Evolutionary conservation across 2,888 invertebrate species (phyloP).

Genomic region (Choristoneura rosaceana): DNA sequence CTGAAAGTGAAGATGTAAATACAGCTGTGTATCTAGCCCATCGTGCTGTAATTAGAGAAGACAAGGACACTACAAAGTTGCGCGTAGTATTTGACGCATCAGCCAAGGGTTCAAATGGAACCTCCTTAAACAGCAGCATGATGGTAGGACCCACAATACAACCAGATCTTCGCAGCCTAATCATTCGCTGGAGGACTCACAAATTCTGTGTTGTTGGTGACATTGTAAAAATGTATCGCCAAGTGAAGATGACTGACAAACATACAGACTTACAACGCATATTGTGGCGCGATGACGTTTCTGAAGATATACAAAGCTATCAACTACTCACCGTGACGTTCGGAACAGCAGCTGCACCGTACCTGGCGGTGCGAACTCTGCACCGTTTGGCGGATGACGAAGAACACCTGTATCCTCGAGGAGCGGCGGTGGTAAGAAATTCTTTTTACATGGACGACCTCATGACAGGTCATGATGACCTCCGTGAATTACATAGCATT

Average conservation of each 20-base stretch:
- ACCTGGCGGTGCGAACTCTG: constrained; percentile 43
- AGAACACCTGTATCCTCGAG: constrained; percentile 24
- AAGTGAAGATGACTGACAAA: constrained; percentile 42
- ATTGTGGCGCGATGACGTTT: constrained; percentile 7
- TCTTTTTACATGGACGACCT: constrained; percentile 44
- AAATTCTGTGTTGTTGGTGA: constrained; percentile 6
- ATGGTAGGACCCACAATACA: no score
- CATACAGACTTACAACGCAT: constrained; percentile 42
- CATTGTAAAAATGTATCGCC: constrained; percentile 51
- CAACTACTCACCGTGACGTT: constrained; percentile 43
- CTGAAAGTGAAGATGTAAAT: no score
- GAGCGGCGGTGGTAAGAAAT: constrained; percentile 21
- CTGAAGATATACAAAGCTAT: constrained; percentile 31
- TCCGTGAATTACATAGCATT: constrained; percentile 42
- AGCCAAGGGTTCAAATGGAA: no score
- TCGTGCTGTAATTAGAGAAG: no score
- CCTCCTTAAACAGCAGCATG: no score
- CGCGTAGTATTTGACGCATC: no score
- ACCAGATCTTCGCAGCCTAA: no score
- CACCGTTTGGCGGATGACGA: constrained; percentile 41
- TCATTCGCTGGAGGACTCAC: no score
- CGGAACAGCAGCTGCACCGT: constrained; percentile 45
- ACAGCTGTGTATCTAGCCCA: no score
- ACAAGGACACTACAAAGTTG: no score
- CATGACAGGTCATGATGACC: constrained; percentile 42